Evolutionary conservation across 2,888 invertebrate species (phyloP).

Genomic region (Erebia ligea): DNA sequence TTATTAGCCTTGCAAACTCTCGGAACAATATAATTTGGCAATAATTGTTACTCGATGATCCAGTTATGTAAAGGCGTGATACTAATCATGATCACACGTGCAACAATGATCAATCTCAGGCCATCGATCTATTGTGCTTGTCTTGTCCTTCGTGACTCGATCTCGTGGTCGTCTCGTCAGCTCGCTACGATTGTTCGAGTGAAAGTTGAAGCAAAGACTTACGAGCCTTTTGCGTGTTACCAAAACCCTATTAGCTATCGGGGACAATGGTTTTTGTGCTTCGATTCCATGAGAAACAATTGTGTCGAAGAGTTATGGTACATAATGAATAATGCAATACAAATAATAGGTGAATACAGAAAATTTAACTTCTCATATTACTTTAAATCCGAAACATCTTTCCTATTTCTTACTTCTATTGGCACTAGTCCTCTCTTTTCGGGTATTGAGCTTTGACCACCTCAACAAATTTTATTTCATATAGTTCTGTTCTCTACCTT

Average conservation of each 20-base stretch:
- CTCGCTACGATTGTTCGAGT: constrained; percentile 67
- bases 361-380: not conserved
- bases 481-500: no score
- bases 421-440: no score
- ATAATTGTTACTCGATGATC: constrained; percentile 3
- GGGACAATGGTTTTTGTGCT: constrained; percentile 46
- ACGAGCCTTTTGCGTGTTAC: constrained; percentile 70
- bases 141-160: constrained; percentile 63
- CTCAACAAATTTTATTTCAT: no score
- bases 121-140: constrained; percentile 37
- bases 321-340: not conserved
- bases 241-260: constrained; percentile 57
- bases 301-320: not conserved
- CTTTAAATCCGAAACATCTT: no score
- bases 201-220: constrained; percentile 74
- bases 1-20: not conserved
- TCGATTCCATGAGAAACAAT: constrained; percentile 33
- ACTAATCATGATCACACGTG: constrained; percentile 17
- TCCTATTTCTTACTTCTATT: not conserved
- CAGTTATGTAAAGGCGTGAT: constrained; percentile 23
- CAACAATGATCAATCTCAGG: constrained; percentile 30
- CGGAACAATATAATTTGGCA: not conserved
- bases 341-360: not conserved
- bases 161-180: constrained; percentile 60
- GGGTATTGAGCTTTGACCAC: no score